phyloP scores from a whole-genome alignment of 1,140 invertebrate genomes.

The Tyrophagus putrescentiae region DNA sequence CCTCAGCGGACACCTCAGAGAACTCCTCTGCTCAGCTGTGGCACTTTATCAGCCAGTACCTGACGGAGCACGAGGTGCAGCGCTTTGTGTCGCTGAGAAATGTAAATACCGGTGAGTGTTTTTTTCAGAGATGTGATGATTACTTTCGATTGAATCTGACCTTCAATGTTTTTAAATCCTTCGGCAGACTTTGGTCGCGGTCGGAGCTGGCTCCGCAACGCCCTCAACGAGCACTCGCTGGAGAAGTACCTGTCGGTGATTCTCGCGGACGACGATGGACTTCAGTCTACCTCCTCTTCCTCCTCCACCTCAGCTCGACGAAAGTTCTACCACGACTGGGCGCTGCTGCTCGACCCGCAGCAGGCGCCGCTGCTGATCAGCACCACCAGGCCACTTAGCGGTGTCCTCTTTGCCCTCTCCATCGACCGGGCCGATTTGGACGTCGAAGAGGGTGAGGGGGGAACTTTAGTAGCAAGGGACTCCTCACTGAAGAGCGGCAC shows the following conservation, averaged over 20 bases:
- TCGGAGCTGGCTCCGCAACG: conserved; percentile 61
- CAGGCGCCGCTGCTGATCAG: conserved; percentile 55
- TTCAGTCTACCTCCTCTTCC: too few species aligned
- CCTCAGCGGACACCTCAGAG: background rate
- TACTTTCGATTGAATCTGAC: background rate
- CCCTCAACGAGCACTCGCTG: conserved; percentile 71
- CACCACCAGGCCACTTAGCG: conserved; percentile 60
- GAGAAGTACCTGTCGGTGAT: conserved; percentile 65
- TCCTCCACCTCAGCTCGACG: too few species aligned
- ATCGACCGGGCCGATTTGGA: conserved; percentile 71
- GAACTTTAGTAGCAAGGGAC: background rate
- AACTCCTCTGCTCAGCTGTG: conserved; percentile 34
- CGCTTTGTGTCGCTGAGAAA: conserved; percentile 61
- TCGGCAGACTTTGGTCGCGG: conserved; percentile 50
- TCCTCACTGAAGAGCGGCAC: too few species aligned
- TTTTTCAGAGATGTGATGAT: background rate
- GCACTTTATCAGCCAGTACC: conserved; percentile 39
- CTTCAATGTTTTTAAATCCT: too few species aligned
- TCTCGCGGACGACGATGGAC: conserved; percentile 41
- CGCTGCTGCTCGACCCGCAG: conserved; percentile 60
- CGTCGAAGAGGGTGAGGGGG: conserved; percentile 32
- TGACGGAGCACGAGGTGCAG: conserved; percentile 72
- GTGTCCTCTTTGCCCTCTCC: conserved; percentile 74
- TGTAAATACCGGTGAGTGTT: conserved; percentile 46
- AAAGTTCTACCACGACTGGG: conserved; percentile 67